phyloP scores from a whole-genome alignment of 2,888 invertebrate species.

The Tachina fera region DNA sequence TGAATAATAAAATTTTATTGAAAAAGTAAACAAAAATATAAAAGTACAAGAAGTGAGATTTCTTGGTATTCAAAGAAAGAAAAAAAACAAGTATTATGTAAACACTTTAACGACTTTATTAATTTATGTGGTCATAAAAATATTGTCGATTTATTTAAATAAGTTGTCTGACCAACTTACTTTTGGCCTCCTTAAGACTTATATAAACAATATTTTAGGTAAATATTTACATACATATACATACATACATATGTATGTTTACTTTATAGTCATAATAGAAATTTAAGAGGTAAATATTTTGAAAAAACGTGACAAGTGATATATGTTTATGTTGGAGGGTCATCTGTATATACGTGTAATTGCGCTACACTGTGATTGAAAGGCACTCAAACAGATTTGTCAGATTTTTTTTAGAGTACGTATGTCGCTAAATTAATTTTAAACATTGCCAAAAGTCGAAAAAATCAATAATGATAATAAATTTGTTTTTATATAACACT shows the following conservation, averaged over 20 bases:
- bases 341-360: background rate
- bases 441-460: no score
- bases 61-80: conserved; percentile 30
- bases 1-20: background rate
- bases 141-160: conserved; percentile 12
- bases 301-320: background rate
- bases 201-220: conserved; percentile 18
- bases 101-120: conserved; percentile 23
- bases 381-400: background rate
- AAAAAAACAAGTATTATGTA: conserved; percentile 37
- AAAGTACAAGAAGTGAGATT: conserved; percentile 12
- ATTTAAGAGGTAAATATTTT: conserved; percentile 12
- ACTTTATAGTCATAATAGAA: background rate
- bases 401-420: no score
- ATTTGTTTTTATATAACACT: no score
- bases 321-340: background rate
- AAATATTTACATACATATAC: conserved; percentile 30
- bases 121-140: conserved; percentile 53
- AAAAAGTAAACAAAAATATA: background rate
- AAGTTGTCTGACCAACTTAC: background rate
- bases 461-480: no score
- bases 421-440: no score
- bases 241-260: no score
- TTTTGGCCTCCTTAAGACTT: conserved; percentile 39
- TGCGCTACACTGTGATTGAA: background rate